A percentile compares a stretch with the other conserved stretches of the same genome.
These are phyloP conservation scores for Atta colombica DNA, from an alignment of 1,140 invertebrate genomes.

Conservation along the genomic window DNA sequence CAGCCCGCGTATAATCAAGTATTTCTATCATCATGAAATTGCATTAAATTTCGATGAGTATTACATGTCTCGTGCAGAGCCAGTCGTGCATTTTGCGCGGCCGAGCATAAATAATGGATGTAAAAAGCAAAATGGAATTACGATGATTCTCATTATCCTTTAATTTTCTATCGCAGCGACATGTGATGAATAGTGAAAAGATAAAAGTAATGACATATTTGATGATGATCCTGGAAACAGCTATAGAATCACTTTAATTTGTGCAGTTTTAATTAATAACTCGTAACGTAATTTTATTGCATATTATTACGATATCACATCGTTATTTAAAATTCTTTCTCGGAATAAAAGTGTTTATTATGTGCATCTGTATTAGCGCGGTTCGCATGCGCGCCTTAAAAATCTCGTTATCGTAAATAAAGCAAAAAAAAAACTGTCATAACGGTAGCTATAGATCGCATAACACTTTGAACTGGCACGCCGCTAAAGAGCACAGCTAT, in stretches of 20 bases:
- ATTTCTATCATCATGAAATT: constrained; percentile 43
- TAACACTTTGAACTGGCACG: constrained; percentile 30
- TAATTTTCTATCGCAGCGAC: constrained; percentile 20
- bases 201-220: constrained; percentile 12
- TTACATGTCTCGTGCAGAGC: background rate
- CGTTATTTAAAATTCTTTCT: constrained; percentile 6
- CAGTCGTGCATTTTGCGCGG: background rate
- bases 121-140: constrained; percentile 55
- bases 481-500: constrained; percentile 66
- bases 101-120: constrained; percentile 7
- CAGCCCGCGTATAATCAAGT: constrained; percentile 17
- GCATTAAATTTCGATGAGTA: constrained; percentile 22
- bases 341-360: background rate
- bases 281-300: background rate
- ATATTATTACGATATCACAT: background rate
- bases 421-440: background rate
- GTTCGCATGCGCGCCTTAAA: background rate
- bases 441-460: constrained; percentile 58
- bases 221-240: background rate
- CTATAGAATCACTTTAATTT: background rate
- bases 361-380: background rate
- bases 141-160: constrained; percentile 39
- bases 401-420: background rate
- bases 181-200: constrained; percentile 3
- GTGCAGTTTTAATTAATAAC: background rate